Evolutionary conservation across 2,888 invertebrate genomes (phyloP).

Genomic region (Heliconius sara): DNA sequence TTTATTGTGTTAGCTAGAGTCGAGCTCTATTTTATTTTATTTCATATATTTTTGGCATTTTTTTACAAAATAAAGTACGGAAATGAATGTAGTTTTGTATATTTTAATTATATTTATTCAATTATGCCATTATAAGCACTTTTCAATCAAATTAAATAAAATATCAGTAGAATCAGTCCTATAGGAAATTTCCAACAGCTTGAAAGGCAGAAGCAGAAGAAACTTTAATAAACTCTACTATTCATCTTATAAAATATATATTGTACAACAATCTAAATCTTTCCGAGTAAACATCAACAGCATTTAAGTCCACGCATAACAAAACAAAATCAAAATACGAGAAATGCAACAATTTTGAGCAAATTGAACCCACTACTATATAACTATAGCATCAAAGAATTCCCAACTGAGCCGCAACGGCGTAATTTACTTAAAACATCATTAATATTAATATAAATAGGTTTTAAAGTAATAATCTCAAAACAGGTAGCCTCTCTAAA

Average conservation of each 20-base stretch:
- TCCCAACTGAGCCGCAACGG: neutral
- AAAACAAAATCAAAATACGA: neutral
- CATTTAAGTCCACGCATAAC: too few species aligned
- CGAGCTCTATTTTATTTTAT: neutral
- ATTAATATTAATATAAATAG: conserved; percentile 24
- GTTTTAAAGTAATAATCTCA: conserved; percentile 10
- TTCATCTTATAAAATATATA: too few species aligned
- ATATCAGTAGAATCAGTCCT: too few species aligned
- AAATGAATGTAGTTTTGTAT: neutral
- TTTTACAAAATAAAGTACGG: neutral
- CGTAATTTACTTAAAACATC: conserved; percentile 11
- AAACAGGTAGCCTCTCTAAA: conserved; percentile 37
- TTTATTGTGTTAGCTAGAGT: neutral
- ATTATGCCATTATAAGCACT: neutral
- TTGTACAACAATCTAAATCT: too few species aligned
- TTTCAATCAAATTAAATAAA: too few species aligned
- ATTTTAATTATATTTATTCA: neutral
- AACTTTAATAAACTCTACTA: too few species aligned
- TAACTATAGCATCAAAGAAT: neutral
- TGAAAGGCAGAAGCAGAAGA: too few species aligned
- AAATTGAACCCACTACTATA: neutral
- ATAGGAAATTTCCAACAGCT: too few species aligned
- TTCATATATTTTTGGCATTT: neutral
- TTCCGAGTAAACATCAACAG: too few species aligned
- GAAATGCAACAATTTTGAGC: neutral